Evolutionary conservation across 2,797 vertebrate species (phyloP).

Genomic region (Anomalospiza imberbis): DNA sequence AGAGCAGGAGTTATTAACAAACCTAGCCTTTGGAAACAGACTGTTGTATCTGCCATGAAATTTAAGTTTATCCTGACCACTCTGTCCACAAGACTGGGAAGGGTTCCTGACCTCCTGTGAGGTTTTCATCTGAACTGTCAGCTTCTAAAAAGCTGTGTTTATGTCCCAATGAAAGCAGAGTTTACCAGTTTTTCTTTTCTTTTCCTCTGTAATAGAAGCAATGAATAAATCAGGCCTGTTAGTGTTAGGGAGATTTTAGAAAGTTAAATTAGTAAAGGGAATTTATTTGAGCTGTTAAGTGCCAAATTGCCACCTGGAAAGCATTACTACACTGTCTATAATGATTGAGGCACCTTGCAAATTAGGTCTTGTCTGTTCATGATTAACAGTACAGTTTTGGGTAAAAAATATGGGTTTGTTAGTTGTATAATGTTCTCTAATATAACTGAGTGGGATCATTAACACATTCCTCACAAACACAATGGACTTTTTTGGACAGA

Average conservation of each 20-base stretch:
- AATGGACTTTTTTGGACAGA: neutral
- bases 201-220: neutral
- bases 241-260: neutral
- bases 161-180: neutral
- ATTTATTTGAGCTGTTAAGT: neutral
- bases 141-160: neutral
- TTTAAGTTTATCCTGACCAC: neutral
- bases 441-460: neutral
- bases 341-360: neutral
- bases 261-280: neutral
- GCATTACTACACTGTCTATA: neutral
- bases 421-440: neutral
- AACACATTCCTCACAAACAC: neutral
- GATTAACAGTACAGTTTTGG: neutral
- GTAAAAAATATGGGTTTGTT: neutral
- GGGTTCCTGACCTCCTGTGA: neutral
- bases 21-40: conserved; percentile 7
- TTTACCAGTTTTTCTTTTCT: neutral
- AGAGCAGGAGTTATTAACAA: conserved; percentile 18
- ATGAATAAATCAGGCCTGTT: neutral
- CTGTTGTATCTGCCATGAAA: neutral
- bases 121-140: conserved; percentile 16
- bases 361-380: neutral
- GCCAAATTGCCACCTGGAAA: neutral
- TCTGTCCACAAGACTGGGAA: neutral